Percentiles rank a stretch among this genome's conserved stretches.
Evolutionary conservation across 2,113 vertebrate genomes (phyloP).

Genomic region (Chitala chitala): DNA sequence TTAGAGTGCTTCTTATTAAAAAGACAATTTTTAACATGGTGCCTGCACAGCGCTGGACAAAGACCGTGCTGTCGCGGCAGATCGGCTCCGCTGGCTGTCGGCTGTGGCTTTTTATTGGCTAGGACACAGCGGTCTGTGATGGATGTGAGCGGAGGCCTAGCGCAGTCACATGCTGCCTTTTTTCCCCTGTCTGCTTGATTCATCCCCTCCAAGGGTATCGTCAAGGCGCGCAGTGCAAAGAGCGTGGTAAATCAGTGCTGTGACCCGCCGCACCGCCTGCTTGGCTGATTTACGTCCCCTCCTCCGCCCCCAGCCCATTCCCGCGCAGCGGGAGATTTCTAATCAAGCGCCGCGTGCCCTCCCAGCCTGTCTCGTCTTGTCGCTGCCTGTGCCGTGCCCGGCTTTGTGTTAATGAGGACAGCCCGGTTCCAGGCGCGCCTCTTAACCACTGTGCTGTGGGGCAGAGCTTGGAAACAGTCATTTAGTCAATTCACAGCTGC

Average conservation of each 20-base stretch:
- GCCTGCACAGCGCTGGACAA: background rate
- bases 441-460: slow-evolving; percentile 19
- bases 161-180: slow-evolving; percentile 24
- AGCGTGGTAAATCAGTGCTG: slow-evolving; percentile 29
- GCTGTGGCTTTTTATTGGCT: background rate
- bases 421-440: slow-evolving; percentile 8
- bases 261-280: slow-evolving; percentile 30
- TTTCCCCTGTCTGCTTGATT: slow-evolving; percentile 20
- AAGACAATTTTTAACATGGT: background rate
- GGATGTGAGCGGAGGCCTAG: slow-evolving; percentile 8
- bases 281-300: slow-evolving; percentile 34
- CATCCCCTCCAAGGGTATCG: slow-evolving; percentile 19
- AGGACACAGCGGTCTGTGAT: background rate
- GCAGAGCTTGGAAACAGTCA: background rate
- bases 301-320: slow-evolving; percentile 14
- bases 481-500: slow-evolving; percentile 16
- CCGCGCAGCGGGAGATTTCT: slow-evolving; percentile 32
- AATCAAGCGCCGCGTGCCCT: slow-evolving; percentile 19
- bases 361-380: background rate
- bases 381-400: background rate
- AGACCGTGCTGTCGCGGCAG: background rate
- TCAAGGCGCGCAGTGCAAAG: slow-evolving; percentile 10
- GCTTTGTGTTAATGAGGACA: background rate
- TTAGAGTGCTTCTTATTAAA: background rate
- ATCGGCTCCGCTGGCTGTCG: background rate